Conservation (phyloP, 2,797 vertebrate species). For the Macrochelys suwanniensis region DNA sequence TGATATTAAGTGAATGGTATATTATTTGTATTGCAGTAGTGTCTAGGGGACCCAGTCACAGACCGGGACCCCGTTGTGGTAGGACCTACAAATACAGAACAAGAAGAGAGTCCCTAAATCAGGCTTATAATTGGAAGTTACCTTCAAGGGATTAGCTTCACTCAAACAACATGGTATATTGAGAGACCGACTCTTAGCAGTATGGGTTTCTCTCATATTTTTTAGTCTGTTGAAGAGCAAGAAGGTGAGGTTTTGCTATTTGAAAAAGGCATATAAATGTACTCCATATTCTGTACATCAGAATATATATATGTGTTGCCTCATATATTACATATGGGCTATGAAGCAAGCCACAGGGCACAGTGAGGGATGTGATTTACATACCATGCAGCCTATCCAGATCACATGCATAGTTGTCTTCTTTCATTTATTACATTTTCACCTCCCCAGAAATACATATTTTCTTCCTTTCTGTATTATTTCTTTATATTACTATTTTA, state of each 20-base stretch:
- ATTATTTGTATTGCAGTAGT: conserved; percentile 12
- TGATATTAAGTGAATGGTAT: neutral
- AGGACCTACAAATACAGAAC: neutral
- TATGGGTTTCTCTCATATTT: conserved; percentile 18
- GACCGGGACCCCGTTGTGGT: conserved; percentile 9
- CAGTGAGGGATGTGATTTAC: neutral
- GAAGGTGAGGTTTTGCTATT: neutral
- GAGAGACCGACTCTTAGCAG: neutral
- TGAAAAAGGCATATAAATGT: conserved; percentile 41
- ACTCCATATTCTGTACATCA: neutral
- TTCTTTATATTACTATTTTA: conserved; percentile 43
- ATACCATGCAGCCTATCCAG: neutral
- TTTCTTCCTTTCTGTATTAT: conserved; percentile 22
- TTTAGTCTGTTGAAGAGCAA: no score
- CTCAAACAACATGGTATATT: conserved; percentile 15
- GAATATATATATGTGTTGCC: neutral
- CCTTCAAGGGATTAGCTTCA: conserved; percentile 62
- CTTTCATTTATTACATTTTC: conserved; percentile 59
- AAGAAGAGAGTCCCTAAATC: conserved; percentile 50
- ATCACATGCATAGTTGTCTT: conserved; percentile 50
- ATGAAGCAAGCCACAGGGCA: neutral
- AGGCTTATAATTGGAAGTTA: conserved; percentile 43
- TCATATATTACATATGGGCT: neutral
- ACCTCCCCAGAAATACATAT: conserved; percentile 15
- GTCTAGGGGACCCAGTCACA: conserved; percentile 1